Evolutionary conservation across 30 jellyfish, hydroid and myxozoan genomes (phyloP).

Genomic region (Mastigias papua): DNA sequence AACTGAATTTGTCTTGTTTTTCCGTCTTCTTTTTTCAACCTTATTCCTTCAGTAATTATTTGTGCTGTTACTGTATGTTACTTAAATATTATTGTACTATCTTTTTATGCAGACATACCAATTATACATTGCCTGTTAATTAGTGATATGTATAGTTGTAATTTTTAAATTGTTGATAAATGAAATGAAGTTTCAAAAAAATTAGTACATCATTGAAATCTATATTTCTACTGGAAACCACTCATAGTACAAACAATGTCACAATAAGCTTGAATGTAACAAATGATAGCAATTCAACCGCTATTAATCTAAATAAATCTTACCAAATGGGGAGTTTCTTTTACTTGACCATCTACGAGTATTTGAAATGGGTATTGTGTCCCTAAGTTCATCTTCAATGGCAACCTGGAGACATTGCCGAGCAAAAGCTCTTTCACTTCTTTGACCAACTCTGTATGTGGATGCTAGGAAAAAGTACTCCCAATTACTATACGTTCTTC

Average conservation of each 20-base stretch:
- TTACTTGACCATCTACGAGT: conserved; percentile 21
- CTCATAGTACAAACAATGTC: neutral
- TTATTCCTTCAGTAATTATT: no score
- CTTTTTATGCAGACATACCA: no score
- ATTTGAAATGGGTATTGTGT: conserved; percentile 87
- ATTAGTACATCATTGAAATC: neutral
- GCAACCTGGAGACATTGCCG: conserved; percentile 83
- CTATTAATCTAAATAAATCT: neutral
- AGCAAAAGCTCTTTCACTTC: conserved; percentile 78
- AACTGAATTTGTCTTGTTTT: no score
- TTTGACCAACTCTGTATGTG: conserved; percentile 75
- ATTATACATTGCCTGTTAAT: no score
- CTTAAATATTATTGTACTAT: no score
- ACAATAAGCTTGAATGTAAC: neutral
- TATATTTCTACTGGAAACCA: no score
- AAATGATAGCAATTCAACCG: neutral
- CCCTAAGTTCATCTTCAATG: conserved; percentile 58
- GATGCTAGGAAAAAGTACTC: conserved; percentile 72
- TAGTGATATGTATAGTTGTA: neutral
- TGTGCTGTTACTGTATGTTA: no score
- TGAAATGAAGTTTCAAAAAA: no score
- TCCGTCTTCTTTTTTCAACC: no score
- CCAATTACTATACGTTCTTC: no score
- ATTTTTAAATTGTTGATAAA: no score
- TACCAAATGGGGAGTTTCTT: conserved; percentile 51